Conservation (phyloP, 2,888 invertebrate species). For the Sphaerophoria rueppellii region DNA sequence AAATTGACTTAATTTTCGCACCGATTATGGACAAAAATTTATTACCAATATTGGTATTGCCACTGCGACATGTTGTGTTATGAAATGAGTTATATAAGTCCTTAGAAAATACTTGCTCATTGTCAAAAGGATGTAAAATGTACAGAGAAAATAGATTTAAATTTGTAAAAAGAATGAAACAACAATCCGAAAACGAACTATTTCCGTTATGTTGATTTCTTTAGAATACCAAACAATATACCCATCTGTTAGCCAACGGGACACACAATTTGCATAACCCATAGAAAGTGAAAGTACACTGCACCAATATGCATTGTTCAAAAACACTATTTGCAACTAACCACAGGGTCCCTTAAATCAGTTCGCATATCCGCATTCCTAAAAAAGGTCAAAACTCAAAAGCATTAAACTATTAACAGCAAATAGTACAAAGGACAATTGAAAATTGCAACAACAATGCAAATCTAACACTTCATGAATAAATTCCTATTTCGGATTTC, state of each 20-base stretch:
- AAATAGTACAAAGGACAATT: constrained; percentile 35
- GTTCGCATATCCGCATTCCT: background rate
- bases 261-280: constrained; percentile 20
- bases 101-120: too few species aligned
- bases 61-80: too few species aligned
- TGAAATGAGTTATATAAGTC: too few species aligned
- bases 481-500: constrained; percentile 42
- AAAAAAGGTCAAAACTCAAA: constrained; percentile 68
- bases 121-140: too few species aligned
- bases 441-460: constrained; percentile 68
- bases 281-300: constrained; percentile 55
- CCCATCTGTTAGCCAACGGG: background rate
- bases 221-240: constrained; percentile 5
- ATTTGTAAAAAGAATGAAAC: background rate
- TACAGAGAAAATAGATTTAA: background rate
- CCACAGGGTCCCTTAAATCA: constrained; percentile 37
- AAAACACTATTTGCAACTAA: background rate
- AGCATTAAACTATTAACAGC: constrained; percentile 62
- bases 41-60: too few species aligned
- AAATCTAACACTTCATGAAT: constrained; percentile 70
- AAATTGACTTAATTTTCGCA: too few species aligned
- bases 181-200: constrained; percentile 4
- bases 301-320: background rate
- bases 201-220: constrained; percentile 1
- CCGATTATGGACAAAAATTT: too few species aligned